Evolutionary conservation across 2,113 vertebrate genomes (phyloP).

Genomic region (Pheucticus melanocephalus): DNA sequence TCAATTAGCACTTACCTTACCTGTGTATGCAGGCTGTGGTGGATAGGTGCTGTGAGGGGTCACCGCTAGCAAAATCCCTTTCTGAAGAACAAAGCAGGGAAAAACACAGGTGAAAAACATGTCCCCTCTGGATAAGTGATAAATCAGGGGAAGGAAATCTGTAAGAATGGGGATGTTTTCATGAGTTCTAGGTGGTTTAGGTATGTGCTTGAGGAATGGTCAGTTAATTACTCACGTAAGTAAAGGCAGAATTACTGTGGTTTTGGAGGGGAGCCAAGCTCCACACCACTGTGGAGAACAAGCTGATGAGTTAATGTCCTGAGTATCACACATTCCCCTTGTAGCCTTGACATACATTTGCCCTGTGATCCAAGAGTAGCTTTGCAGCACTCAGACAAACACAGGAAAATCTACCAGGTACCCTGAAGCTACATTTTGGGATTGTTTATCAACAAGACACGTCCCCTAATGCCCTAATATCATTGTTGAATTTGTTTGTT

Average conservation of each 20-base stretch:
- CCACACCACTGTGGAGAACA: background rate
- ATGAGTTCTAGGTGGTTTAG: background rate
- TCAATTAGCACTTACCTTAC: background rate
- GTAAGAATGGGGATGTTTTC: background rate
- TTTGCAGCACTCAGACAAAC: background rate
- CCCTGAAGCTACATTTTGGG: background rate
- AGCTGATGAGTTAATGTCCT: background rate
- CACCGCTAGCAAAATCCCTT: background rate
- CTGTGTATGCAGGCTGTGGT: background rate
- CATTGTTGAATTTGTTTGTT: background rate
- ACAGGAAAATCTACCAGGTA: background rate
- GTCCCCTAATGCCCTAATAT: background rate
- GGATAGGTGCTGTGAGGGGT: background rate
- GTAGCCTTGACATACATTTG: fast-evolving
- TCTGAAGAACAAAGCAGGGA: background rate
- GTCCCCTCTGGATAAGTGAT: background rate
- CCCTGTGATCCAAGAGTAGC: background rate
- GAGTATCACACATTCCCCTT: background rate
- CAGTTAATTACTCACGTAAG: background rate
- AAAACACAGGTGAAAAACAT: background rate
- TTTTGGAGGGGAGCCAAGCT: background rate
- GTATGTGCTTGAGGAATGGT: background rate
- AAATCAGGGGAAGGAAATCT: background rate
- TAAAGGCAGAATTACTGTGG: background rate
- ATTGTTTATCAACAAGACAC: background rate